Conservation (phyloP, 1,140 invertebrate genomes). For the Penaeus japonicus region DNA sequence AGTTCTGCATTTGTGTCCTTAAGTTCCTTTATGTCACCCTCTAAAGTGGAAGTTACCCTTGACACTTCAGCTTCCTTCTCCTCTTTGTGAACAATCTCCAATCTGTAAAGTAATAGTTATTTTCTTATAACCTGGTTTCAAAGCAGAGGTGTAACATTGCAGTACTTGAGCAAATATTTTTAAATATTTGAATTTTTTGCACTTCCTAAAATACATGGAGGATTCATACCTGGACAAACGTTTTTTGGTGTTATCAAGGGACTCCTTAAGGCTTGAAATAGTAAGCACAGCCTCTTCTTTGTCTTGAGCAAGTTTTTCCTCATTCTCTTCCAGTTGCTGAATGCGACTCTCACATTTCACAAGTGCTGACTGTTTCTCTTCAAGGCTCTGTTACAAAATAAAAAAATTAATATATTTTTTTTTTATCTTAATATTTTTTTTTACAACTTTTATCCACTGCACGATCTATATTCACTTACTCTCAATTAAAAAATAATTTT, state of each 20-base stretch:
- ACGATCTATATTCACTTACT: background rate
- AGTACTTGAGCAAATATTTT: no score
- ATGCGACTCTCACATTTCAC: background rate
- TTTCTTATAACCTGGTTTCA: background rate
- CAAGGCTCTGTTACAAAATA: slow-evolving; percentile 3
- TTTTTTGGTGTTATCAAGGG: background rate
- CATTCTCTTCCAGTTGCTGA: slow-evolving; percentile 38
- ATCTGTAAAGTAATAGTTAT: background rate
- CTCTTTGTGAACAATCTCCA: background rate
- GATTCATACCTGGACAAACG: background rate
- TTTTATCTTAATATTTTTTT: background rate
- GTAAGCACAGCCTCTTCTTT: slow-evolving; percentile 17
- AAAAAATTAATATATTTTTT: background rate
- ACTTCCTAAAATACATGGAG: background rate
- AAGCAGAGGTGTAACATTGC: no score
- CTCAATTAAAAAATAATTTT: background rate
- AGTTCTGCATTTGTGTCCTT: background rate
- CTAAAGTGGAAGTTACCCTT: background rate
- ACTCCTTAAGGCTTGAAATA: background rate
- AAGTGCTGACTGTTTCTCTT: slow-evolving; percentile 15
- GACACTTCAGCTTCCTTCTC: background rate
- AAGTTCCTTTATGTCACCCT: background rate
- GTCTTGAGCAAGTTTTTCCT: slow-evolving; percentile 27
- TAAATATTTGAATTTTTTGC: no score
- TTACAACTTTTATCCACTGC: background rate